A percentile compares a stretch with the other conserved stretches of the same genome.
phyloP scores from a whole-genome alignment of 2,113 vertebrate genomes.

The Camelus bactrianus region DNA sequence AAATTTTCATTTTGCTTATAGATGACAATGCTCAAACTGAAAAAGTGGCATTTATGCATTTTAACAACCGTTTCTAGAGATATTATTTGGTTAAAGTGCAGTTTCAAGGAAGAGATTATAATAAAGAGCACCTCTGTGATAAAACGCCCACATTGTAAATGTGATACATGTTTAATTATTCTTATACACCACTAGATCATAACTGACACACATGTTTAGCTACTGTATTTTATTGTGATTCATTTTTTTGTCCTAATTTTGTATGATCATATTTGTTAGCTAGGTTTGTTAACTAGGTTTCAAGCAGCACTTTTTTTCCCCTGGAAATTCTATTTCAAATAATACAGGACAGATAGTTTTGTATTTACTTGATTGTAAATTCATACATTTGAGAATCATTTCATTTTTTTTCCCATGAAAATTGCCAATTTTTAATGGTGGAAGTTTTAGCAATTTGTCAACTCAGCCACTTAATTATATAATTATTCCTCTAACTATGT shows the following conservation, averaged over 20 bases:
- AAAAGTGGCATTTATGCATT: not conserved
- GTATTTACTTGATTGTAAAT: not conserved
- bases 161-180: not conserved
- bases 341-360: not conserved
- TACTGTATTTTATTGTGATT: not conserved
- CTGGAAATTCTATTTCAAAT: not conserved
- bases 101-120: not conserved
- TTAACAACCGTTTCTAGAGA: not conserved
- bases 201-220: not conserved
- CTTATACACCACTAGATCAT: not conserved
- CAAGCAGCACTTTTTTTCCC: not conserved
- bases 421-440: not conserved
- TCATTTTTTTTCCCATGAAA: not conserved
- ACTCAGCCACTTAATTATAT: not conserved
- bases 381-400: not conserved
- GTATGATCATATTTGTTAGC: not conserved
- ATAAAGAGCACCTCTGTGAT: not conserved
- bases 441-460: not conserved
- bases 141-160: not conserved
- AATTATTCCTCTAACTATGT: not conserved
- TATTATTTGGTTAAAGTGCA: not conserved
- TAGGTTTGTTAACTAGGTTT: not conserved
- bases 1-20: not conserved
- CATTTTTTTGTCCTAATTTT: not conserved
- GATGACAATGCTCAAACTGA: not conserved